A percentile compares a stretch with the other conserved stretches of the same genome.
Evolutionary conservation across 2,797 vertebrate genomes (phyloP).

Genomic region (Microctenopoma lineatum): DNA sequence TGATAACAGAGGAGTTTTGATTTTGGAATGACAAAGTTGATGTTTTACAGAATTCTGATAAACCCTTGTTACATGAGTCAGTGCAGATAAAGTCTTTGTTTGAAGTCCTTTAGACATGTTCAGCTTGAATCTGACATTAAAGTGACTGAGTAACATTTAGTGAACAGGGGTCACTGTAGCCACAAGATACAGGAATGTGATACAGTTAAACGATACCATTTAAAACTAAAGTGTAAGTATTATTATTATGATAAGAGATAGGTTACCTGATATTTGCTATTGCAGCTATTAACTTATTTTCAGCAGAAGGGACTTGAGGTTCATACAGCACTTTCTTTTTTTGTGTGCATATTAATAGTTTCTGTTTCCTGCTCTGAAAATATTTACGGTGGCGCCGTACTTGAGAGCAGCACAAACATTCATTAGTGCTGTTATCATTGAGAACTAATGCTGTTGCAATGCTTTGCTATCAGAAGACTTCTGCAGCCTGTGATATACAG

Average conservation of each 20-base stretch:
- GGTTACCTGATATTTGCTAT: too few relatives aligned
- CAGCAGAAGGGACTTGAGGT: neutral
- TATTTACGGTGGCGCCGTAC: slow-evolving; percentile 6
- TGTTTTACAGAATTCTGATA: neutral
- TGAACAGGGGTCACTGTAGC: neutral
- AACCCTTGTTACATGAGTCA: neutral
- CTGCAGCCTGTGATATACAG: slow-evolving; percentile 13
- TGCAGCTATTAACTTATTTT: neutral
- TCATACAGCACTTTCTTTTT: neutral
- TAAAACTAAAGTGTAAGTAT: too few relatives aligned
- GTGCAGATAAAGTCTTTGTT: neutral
- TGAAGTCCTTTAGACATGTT: neutral
- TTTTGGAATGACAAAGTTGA: neutral
- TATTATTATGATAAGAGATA: too few relatives aligned
- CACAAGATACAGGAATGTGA: neutral
- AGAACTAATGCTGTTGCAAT: slow-evolving; percentile 5
- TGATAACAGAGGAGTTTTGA: neutral
- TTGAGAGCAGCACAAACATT: slow-evolving; percentile 31
- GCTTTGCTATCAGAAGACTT: slow-evolving; percentile 15
- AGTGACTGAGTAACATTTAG: neutral
- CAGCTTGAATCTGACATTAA: neutral
- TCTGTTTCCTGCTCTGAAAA: slow-evolving; percentile 4
- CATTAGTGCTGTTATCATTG: slow-evolving; percentile 22
- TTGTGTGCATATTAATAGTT: neutral
- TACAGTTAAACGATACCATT: neutral